Evolutionary conservation across 2,113 vertebrate species (phyloP), one percentile per base, ranked within the genome.

Genomic region (Cynopterus brachyotis): DNA sequence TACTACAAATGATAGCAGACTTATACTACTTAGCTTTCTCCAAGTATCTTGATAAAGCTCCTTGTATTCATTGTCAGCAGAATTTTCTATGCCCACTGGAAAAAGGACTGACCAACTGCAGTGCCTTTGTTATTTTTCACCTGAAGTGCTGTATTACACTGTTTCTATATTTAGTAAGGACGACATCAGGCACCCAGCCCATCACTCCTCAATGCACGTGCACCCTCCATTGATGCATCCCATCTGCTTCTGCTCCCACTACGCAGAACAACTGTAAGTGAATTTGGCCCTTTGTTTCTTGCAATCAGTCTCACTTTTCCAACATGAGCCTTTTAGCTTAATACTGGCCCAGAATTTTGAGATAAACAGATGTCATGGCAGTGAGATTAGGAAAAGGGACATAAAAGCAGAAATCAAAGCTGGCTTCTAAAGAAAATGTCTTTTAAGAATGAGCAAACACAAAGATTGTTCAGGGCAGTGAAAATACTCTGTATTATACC

Each of bases 351-450:
- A 45, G 93, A 93, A 96, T 95, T 97, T 86, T 96, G 86, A 94
- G 96, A 96, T 94, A 97, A 96, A 83, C 97, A 97, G 93, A 97
- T 97, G 91, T 76, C 89, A 93, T 17, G 42, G 86, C 55, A 62
- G 32, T 55, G 83, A 95, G 70, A 90, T 53, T 50, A 91, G 35
- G 45, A 81, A 96, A 76, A 79, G n/a, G 59, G 55, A 92, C 28
- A 80, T 47, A 64, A 76, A 95, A 95, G 55, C 93, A 95, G 83
- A 94, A 89, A 93, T 64, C 37, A 93, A 69, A 96, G 82, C 94
- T 91, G 81, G 75, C 50, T 95, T 94, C 80, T 85, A 85, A 94
- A 94, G 70, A 47, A 82, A 92, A 75, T n/a, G 26, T 16, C 50
- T 95, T 79, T 59, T 83, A 16, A 7, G 66, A 80, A 82, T n/a